Percentiles rank a stretch among this genome's conserved stretches.
These are phyloP conservation scores for Keiferia lycopersicella DNA, from an alignment of 2,888 invertebrate species.

Conservation along the genomic window DNA sequence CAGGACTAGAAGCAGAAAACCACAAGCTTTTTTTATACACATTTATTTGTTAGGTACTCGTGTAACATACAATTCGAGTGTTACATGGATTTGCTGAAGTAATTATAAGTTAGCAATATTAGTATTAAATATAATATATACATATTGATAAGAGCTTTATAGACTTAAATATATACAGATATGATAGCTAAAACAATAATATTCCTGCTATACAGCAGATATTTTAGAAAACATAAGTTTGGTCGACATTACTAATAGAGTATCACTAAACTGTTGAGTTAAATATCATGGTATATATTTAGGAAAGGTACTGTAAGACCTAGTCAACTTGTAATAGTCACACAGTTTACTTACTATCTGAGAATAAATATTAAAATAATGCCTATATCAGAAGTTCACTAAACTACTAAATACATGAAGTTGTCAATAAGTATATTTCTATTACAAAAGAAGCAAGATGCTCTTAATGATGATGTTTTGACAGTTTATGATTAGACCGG, in stretches of 20 bases:
- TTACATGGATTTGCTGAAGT: constrained; percentile 61
- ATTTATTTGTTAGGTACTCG: constrained; percentile 75
- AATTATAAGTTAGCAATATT: constrained; percentile 36
- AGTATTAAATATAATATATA: constrained; percentile 44
- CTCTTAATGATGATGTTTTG: not conserved
- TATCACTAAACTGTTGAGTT: constrained; percentile 14
- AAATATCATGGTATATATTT: not conserved
- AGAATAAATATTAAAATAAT: not conserved
- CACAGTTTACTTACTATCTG: not conserved
- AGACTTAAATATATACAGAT: constrained; percentile 42
- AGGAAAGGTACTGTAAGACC: constrained; percentile 11
- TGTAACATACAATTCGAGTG: constrained; percentile 62
- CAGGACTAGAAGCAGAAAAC: constrained; percentile 77
- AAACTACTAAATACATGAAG: not conserved
- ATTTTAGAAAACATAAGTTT: constrained; percentile 35
- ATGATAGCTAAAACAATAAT: constrained; percentile 40
- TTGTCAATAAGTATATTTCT: not conserved
- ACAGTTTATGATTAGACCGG: not conserved
- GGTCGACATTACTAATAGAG: constrained; percentile 32
- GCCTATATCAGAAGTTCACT: not conserved
- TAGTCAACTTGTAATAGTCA: not conserved
- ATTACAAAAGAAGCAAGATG: not conserved
- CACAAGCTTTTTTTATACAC: constrained; percentile 75
- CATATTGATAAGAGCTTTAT: constrained; percentile 38
- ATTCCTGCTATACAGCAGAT: constrained; percentile 32